A percentile compares a stretch with the other conserved stretches of the same genome.
These are phyloP conservation scores for Odontamblyopus rebecca DNA, from an alignment of 2,797 vertebrate genomes.

Conservation along the genomic window DNA sequence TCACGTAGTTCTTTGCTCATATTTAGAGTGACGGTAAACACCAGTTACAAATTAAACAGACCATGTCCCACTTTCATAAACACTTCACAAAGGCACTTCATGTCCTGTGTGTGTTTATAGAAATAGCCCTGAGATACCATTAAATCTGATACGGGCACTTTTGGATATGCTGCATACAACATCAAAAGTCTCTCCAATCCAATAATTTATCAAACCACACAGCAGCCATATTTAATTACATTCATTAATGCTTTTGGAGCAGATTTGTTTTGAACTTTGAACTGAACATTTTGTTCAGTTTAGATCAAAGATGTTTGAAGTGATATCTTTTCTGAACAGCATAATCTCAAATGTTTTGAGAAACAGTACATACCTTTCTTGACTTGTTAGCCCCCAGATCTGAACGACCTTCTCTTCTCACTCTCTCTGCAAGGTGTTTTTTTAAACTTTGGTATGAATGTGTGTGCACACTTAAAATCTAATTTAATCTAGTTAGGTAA, in stretches of 20 bases:
- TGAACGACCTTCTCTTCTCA: not conserved
- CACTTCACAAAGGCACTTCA: not conserved
- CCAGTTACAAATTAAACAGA: not conserved
- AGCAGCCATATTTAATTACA: not conserved
- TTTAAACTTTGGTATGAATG: not conserved
- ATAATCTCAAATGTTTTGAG: not conserved
- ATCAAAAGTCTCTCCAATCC: not conserved
- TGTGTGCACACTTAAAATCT: not conserved
- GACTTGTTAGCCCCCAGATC: not conserved
- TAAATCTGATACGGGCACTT: not conserved
- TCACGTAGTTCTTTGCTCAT: slow-evolving; percentile 15
- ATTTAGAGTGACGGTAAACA: not conserved
- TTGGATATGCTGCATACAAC: not conserved
- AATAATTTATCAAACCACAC: not conserved
- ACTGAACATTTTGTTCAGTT: not conserved
- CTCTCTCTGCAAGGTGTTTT: not conserved
- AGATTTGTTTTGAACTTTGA: not conserved
- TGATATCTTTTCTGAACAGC: not conserved
- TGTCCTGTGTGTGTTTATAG: not conserved
- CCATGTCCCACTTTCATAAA: not conserved
- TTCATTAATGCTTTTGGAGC: not conserved
- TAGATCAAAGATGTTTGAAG: not conserved
- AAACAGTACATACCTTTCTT: not conserved
- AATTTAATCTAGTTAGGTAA: not conserved
- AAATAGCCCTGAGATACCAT: not conserved